These are phyloP conservation scores for Philereme transversata DNA, from an alignment of 2,888 invertebrate genomes.

Conservation along the genomic window DNA sequence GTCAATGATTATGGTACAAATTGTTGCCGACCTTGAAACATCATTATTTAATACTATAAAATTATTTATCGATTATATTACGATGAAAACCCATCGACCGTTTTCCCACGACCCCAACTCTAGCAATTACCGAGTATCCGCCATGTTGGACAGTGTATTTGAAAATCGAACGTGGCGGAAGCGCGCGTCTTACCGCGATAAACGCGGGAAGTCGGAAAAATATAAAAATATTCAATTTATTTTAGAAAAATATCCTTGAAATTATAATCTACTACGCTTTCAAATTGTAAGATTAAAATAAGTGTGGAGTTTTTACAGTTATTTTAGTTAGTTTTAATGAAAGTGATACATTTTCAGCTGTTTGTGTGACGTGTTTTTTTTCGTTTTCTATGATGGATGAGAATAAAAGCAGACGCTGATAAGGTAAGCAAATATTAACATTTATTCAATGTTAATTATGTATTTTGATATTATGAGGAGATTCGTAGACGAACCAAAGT, in stretches of 20 bases:
- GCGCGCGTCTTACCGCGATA: slow-evolving; percentile 54
- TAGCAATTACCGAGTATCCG: slow-evolving; percentile 59
- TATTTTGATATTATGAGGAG: too few relatives aligned
- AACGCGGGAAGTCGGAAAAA: slow-evolving; percentile 53
- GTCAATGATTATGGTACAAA: background rate
- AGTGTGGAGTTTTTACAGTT: background rate
- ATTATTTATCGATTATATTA: slow-evolving; percentile 12
- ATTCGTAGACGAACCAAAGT: too few relatives aligned
- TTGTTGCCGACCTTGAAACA: slow-evolving; percentile 4
- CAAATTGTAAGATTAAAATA: background rate
- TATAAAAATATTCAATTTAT: slow-evolving; percentile 4
- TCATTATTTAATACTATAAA: slow-evolving; percentile 3
- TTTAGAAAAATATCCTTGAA: background rate
- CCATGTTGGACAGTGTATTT: slow-evolving; percentile 79
- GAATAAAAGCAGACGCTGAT: background rate
- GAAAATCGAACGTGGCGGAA: slow-evolving; percentile 73
- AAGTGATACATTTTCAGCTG: slow-evolving; percentile 11
- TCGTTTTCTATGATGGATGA: slow-evolving; percentile 23
- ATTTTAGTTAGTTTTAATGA: slow-evolving; percentile 13
- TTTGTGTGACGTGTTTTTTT: slow-evolving; percentile 10
- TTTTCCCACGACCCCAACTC: slow-evolving; percentile 50
- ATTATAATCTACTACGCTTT: slow-evolving; percentile 9
- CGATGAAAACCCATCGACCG: slow-evolving; percentile 44
- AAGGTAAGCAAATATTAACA: background rate
- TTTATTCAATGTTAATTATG: too few relatives aligned